Conservation (phyloP, 2,113 vertebrate genomes). For the Triplophysa tibetana region DNA sequence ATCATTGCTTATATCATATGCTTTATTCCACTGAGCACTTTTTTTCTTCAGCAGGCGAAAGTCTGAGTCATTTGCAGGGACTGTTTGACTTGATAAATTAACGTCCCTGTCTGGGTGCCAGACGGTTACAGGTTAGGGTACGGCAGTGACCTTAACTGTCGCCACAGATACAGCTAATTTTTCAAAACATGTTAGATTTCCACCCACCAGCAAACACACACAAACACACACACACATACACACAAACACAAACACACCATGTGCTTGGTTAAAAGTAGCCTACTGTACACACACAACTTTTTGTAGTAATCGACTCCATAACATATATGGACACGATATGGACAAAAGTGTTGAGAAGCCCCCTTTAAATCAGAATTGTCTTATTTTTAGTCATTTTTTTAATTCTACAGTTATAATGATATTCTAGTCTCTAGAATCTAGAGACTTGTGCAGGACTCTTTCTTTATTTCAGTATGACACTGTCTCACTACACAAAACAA, state of each 20-base stretch:
- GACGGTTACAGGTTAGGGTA: conserved; percentile 26
- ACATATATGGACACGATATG: too few species aligned
- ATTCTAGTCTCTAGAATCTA: too few species aligned
- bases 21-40: conserved; percentile 16
- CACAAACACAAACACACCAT: background rate
- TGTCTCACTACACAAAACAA: too few species aligned
- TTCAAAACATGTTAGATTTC: conserved; percentile 10
- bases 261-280: too few species aligned
- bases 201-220: background rate
- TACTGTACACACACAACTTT: too few species aligned
- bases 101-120: conserved; percentile 8
- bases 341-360: too few species aligned
- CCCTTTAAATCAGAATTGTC: too few species aligned
- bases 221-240: background rate
- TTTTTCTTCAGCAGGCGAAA: background rate
- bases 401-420: too few species aligned
- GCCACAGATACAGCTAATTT: conserved; percentile 23
- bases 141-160: conserved; percentile 27
- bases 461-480: too few species aligned
- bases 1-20: conserved; percentile 20
- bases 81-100: conserved; percentile 24
- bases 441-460: too few species aligned
- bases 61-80: conserved; percentile 26
- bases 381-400: too few species aligned
- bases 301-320: too few species aligned